These are phyloP conservation scores for Apis dorsata DNA, from an alignment of 1,140 invertebrate species.

Conservation along the genomic window DNA sequence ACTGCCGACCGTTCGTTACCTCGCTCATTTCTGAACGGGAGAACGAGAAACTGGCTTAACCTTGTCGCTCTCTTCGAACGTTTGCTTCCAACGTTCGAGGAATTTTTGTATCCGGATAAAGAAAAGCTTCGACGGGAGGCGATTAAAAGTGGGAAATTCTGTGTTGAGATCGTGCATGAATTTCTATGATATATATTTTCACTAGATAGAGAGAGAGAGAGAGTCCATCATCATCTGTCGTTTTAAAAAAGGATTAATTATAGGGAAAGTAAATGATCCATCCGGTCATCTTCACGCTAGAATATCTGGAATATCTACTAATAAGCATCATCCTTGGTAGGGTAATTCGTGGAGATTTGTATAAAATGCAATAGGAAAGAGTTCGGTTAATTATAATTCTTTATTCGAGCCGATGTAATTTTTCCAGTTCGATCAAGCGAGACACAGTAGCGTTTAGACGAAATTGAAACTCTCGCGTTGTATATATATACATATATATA, in stretches of 20 bases:
- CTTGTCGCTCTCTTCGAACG: slow-evolving; percentile 1
- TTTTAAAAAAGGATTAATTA: background rate
- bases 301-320: background rate
- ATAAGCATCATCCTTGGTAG: background rate
- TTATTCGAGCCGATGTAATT: background rate
- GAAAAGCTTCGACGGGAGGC: too few relatives aligned
- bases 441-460: background rate
- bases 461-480: background rate
- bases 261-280: slow-evolving; percentile 3
- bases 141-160: too few relatives aligned
- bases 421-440: background rate
- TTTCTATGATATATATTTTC: too few relatives aligned
- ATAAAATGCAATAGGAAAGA: too few relatives aligned
- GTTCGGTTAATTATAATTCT: background rate
- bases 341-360: background rate
- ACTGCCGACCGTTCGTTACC: slow-evolving; percentile 76
- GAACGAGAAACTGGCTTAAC: slow-evolving; percentile 65
- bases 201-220: too few relatives aligned
- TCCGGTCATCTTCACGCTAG: slow-evolving; percentile 5
- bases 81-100: background rate
- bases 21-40: slow-evolving; percentile 68
- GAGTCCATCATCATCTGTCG: background rate
- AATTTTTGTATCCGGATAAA: background rate
- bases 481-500: background rate
- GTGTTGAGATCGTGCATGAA: too few relatives aligned